Evolutionary conservation across 2,113 vertebrate genomes (phyloP).

Genomic region (Smithornis capensis): DNA sequence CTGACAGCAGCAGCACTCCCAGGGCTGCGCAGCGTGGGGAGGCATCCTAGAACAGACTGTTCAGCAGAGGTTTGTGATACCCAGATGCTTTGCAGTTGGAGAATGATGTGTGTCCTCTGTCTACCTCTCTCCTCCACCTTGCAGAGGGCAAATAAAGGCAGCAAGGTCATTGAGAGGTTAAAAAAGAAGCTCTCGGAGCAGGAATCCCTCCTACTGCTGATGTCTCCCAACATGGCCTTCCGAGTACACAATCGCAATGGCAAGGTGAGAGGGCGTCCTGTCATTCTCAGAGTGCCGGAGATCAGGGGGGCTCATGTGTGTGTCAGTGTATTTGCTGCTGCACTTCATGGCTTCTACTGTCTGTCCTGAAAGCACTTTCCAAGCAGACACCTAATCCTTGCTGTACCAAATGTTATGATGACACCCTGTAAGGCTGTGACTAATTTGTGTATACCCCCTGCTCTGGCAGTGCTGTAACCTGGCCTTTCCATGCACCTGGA

Average conservation of each 20-base stretch:
- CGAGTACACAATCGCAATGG: constrained; percentile 88
- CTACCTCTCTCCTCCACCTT: background rate
- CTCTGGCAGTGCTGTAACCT: background rate
- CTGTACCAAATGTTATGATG: background rate
- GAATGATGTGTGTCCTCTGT: background rate
- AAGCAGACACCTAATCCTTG: background rate
- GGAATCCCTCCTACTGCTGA: constrained; percentile 89
- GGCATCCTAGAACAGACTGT: background rate
- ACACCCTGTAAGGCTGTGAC: background rate
- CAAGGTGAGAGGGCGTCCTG: constrained; percentile 78
- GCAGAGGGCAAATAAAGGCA: constrained; percentile 90
- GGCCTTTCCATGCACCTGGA: background rate
- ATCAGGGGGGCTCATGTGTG: fast-evolving
- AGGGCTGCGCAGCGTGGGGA: background rate
- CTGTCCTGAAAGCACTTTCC: background rate
- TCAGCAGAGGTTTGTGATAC: background rate
- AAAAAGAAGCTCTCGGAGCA: constrained; percentile 93
- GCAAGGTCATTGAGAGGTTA: constrained; percentile 86
- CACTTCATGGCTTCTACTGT: background rate
- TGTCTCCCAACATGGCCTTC: constrained; percentile 95
- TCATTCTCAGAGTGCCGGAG: background rate
- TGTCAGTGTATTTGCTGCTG: fast-evolving
- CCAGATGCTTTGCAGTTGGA: background rate
- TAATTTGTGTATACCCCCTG: background rate
- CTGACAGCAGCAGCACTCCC: background rate